phyloP scores from a whole-genome alignment of 2,113 vertebrate species.

The Lycaon pictus region DNA sequence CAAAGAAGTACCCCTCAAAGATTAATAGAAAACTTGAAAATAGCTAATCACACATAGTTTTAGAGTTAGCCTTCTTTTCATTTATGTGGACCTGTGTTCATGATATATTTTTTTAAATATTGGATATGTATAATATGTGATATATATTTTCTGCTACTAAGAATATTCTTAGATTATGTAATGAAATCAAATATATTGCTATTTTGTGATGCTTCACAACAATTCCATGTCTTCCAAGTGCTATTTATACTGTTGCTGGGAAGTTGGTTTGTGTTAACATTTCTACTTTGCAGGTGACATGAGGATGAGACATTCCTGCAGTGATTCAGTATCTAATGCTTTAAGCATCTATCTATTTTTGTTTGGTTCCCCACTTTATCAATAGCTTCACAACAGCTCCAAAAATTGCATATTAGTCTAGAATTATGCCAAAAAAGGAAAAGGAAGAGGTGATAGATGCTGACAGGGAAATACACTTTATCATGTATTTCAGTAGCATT shows the following conservation, averaged over 20 bases:
- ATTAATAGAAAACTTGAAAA: not conserved
- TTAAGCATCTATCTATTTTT: not conserved
- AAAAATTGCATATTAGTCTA: not conserved
- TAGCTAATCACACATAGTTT: not conserved
- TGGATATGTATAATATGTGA: not conserved
- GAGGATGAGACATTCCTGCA: not conserved
- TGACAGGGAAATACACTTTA: not conserved
- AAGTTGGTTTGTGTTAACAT: not conserved
- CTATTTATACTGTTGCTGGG: not conserved
- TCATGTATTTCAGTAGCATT: not conserved
- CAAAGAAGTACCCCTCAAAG: not conserved
- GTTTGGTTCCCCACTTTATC: not conserved
- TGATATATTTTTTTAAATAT: not conserved
- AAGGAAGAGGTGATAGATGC: not conserved
- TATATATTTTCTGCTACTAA: not conserved
- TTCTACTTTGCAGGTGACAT: not conserved
- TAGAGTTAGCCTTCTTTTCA: not conserved
- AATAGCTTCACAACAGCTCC: not conserved
- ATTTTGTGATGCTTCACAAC: not conserved
- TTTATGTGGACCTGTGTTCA: not conserved
- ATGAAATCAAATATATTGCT: not conserved
- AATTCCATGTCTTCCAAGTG: not conserved
- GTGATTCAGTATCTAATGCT: not conserved
- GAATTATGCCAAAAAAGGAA: not conserved
- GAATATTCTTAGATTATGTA: not conserved